Evolutionary conservation across 2,888 invertebrate genomes (phyloP).

Genomic region (Oligia latruncula): DNA sequence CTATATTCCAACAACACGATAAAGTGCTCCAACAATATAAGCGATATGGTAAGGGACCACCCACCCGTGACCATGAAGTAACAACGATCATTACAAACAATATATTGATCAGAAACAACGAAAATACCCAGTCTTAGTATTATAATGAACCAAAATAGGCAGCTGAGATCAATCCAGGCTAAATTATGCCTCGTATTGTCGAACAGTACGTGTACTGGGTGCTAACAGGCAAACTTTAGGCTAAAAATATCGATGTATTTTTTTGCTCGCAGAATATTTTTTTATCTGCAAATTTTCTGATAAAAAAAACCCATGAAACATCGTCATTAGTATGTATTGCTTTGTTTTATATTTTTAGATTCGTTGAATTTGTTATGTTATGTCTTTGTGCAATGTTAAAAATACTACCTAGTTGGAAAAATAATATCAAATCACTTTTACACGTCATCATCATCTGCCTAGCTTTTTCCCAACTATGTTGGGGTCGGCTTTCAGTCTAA

Average conservation of each 20-base stretch:
- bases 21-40: slow-evolving; percentile 15
- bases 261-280: slow-evolving; percentile 7
- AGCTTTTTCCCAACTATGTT: too few species aligned
- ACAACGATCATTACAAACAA: slow-evolving; percentile 8
- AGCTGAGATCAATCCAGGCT: slow-evolving; percentile 36
- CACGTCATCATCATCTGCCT: too few species aligned
- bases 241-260: slow-evolving; percentile 41
- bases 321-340: slow-evolving; percentile 14
- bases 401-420: background rate
- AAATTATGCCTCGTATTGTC: slow-evolving; percentile 51
- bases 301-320: slow-evolving; percentile 32
- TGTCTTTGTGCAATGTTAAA: background rate
- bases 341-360: slow-evolving; percentile 6
- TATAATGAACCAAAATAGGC: slow-evolving; percentile 38
- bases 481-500: too few species aligned
- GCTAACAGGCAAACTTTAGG: background rate
- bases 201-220: slow-evolving; percentile 42
- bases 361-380: background rate
- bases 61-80: slow-evolving; percentile 43
- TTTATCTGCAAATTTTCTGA: slow-evolving; percentile 3
- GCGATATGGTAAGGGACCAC: slow-evolving; percentile 34
- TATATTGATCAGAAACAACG: slow-evolving; percentile 8
- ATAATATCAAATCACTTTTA: background rate
- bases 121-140: slow-evolving; percentile 34
- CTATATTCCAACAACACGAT: slow-evolving; percentile 8